These are phyloP conservation scores for Hydrotaea cyrtoneurina DNA, from an alignment of 2,888 invertebrate genomes.

Conservation along the genomic window DNA sequence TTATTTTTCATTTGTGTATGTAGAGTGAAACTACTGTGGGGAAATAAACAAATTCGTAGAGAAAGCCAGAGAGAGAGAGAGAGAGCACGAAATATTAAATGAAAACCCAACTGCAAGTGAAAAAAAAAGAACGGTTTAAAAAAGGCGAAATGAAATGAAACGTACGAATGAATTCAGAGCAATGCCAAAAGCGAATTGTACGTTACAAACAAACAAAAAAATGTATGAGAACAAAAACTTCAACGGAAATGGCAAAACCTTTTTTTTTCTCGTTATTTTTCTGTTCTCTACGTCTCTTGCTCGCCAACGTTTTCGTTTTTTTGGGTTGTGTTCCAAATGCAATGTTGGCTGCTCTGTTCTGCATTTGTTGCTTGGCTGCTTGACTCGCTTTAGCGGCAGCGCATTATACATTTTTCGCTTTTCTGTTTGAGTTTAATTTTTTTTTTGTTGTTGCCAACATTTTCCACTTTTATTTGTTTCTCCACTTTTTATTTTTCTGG, in stretches of 20 bases:
- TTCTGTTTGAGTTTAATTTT: constrained; percentile 28
- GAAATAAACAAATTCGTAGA: constrained; percentile 55
- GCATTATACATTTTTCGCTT: constrained; percentile 33
- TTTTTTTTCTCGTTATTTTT: background rate
- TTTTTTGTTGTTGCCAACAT: constrained; percentile 40
- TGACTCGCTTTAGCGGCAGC: constrained; percentile 19
- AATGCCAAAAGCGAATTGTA: constrained; percentile 64
- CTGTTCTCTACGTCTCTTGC: background rate
- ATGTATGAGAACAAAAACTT: constrained; percentile 34
- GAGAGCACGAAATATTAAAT: constrained; percentile 36
- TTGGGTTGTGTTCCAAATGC: constrained; percentile 54
- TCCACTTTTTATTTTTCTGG: constrained; percentile 43
- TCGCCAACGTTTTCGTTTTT: constrained; percentile 52
- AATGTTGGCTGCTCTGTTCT: constrained; percentile 56
- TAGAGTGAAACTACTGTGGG: background rate
- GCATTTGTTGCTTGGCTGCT: constrained; percentile 30
- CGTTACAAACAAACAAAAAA: constrained; percentile 23
- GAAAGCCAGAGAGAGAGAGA: constrained; percentile 12
- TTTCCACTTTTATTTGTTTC: constrained; percentile 57
- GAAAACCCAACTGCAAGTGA: constrained; percentile 36
- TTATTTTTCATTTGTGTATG: background rate
- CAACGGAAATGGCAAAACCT: constrained; percentile 58
- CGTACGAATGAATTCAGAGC: constrained; percentile 59
- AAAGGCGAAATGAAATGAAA: constrained; percentile 53
- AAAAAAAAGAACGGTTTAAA: constrained; percentile 42